Base-by-base conservation (phyloP, 2,797 vertebrate genomes). In the Tenualosa ilisha region DNA sequence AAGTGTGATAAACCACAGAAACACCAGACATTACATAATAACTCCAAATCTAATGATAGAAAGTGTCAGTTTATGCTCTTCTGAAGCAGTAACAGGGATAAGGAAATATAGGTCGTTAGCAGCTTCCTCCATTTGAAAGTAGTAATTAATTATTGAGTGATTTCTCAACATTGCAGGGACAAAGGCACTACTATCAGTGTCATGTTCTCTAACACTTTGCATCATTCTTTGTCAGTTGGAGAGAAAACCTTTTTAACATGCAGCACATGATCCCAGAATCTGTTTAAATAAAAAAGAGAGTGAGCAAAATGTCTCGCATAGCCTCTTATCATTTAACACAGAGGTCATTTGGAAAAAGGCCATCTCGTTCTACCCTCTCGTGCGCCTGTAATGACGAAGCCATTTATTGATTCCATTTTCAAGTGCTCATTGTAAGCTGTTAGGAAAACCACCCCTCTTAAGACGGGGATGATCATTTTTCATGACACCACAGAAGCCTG, bases 391-490 rank as follows among this genome's bases (percentile, higher is more conserved):
- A 89, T 91, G 91, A 94, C 92, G 93, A 91, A 91, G 90, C 90
- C 88, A 86, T 37, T 90, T 91, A 94, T 95, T 93, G 95, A 95
- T 95, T 94, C 93, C 85, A 91, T 91, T 93, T 92, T 93, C 88
- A 88, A 93, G 92, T 89, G 89, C 88, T 93, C 89, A 79, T 43
- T 22, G 72, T 17, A 43, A 46, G 40, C 72, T 79, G 72, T 79
- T 94, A 88, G 93, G 91, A 87, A 90, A 87, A 91, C 90, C 90
- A 92, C 91, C 91, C 90, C 90, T 94, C 72, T 22, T 91, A 93
- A 86, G 85, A 89, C 72, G 87, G 89, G 89, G 86, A 93, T 89
- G 90, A 91, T 93, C 88, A 95, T 94, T 93, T 93, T 92, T 85
- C 6, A 90, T 90, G 92, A 93, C 92, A 92, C 87, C 15, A 46